Evolutionary conservation across 1,140 invertebrate genomes (phyloP), one percentile per base, ranked within the genome.

Genomic region (Rhyacophila brunnea): DNA sequence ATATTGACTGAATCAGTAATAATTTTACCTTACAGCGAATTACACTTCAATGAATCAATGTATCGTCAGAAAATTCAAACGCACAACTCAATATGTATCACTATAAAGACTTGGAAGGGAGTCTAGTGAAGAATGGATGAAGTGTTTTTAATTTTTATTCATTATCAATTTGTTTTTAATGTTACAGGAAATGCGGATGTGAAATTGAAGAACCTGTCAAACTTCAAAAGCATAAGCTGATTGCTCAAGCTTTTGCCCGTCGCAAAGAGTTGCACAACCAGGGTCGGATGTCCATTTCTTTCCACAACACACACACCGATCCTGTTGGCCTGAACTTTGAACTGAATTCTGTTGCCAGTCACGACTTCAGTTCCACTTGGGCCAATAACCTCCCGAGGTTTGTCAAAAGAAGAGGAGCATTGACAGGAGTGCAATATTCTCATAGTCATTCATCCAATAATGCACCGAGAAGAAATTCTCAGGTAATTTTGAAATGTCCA

Each of bases 321-420:
- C 93, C 94, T 6, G 86, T 95, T 9, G 93, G 92, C 5, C 78
- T 95, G 45, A 90, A 92, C 68, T 88, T 95, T 65, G 91, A 93
- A 59, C 46, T 92, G 15, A 90, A 91, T 67, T 92, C 89, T 57
- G 84, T 84, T 5, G 87, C 84, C 14, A 91, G 89, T 17, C 83
- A 85, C 63, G 86, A 87, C 45, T 81, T 90, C 5, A 81, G 89
- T 54, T 92, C 92, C 4, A 90, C 91, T 0, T 96, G 92, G 91
- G 91, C 89, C 40, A 89, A 87, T 34, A 92, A 92, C 58, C 79
- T 96, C 40, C 93, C 92, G 0, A 88, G 93, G 65, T 84, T 96
- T 62, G 85, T 96, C 0, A 86, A 85, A 20, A 78, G 94, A 14
- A 80, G 93, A 67, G 90, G 89, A 58, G 93, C 91, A 1, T 68